These are phyloP conservation scores for Laupala kohalensis DNA, from an alignment of 1,140 invertebrate species.

Conservation along the genomic window DNA sequence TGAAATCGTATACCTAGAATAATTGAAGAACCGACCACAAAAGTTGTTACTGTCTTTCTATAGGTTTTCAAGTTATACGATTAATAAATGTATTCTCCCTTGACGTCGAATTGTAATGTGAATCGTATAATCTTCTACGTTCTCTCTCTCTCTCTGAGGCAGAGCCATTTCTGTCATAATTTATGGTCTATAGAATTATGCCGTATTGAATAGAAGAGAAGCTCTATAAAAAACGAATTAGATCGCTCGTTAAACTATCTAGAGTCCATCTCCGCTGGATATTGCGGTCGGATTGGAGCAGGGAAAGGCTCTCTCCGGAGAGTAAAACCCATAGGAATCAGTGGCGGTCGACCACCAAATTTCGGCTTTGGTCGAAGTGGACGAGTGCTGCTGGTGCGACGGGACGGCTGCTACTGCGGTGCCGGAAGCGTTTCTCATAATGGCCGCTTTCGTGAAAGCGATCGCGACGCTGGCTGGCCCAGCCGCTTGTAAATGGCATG, in stretches of 20 bases:
- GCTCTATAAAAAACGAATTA: neutral
- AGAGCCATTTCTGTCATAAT: neutral
- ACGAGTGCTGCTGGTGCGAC: neutral
- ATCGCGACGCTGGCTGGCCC: too few relatives aligned
- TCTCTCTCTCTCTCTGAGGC: neutral
- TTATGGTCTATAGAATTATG: neutral
- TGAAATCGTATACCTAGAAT: too few relatives aligned
- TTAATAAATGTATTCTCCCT: too few relatives aligned
- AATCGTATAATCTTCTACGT: too few relatives aligned
- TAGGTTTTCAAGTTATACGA: too few relatives aligned
- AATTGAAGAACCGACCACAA: too few relatives aligned
- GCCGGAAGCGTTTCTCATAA: neutral
- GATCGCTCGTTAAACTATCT: neutral
- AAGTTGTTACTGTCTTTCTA: too few relatives aligned
- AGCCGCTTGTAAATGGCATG: neutral
- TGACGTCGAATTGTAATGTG: too few relatives aligned
- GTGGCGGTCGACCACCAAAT: neutral
- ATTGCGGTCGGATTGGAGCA: neutral
- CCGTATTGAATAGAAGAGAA: neutral
- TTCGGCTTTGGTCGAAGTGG: neutral
- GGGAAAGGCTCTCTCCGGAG: too few relatives aligned
- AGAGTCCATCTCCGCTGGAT: neutral
- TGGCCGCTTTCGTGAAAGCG: neutral
- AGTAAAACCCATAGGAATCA: neutral
- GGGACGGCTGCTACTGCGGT: too few relatives aligned